A percentile compares a stretch with the other conserved stretches of the same genome.
Evolutionary conservation across 2,113 vertebrate species (phyloP).

Genomic region (Labeo rohita): DNA sequence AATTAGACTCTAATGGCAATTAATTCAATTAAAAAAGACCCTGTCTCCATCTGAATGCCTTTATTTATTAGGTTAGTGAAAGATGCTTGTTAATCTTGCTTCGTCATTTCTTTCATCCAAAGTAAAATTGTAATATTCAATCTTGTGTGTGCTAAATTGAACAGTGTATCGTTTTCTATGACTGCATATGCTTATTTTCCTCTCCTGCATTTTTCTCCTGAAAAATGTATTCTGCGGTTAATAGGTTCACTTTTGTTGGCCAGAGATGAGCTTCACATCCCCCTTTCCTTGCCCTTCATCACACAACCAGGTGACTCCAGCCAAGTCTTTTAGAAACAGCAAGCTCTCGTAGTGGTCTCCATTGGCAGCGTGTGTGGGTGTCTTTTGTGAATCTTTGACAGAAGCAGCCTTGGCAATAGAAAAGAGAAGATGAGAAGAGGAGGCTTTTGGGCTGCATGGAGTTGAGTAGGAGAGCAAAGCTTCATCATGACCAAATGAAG

Average conservation of each 20-base stretch:
- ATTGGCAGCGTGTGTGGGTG: slow-evolving; percentile 32
- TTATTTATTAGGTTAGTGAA: slow-evolving; percentile 23
- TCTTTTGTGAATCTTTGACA: slow-evolving; percentile 49
- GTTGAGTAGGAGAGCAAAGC: slow-evolving; percentile 32
- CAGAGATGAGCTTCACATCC: slow-evolving; percentile 20
- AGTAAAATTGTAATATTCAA: neutral
- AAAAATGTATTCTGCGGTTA: slow-evolving; percentile 5
- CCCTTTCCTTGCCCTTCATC: slow-evolving; percentile 22
- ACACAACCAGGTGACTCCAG: slow-evolving; percentile 45
- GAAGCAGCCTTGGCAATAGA: slow-evolving; percentile 46
- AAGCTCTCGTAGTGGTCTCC: slow-evolving; percentile 16
- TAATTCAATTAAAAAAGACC: slow-evolving; percentile 19
- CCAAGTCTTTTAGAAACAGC: slow-evolving; percentile 32
- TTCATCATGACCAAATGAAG: slow-evolving; percentile 10
- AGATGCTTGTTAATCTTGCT: neutral
- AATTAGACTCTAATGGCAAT: slow-evolving; percentile 15
- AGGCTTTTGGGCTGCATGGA: slow-evolving; percentile 42
- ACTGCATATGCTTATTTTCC: neutral
- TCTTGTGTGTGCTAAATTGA: neutral
- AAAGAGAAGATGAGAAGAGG: slow-evolving; percentile 37
- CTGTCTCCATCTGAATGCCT: slow-evolving; percentile 4
- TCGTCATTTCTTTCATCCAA: neutral
- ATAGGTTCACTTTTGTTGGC: slow-evolving; percentile 34
- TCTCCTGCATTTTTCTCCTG: neutral
- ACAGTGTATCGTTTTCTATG: neutral